These are phyloP conservation scores for Spodoptera litura DNA, from an alignment of 1,140 invertebrate genomes.

Conservation along the genomic window DNA sequence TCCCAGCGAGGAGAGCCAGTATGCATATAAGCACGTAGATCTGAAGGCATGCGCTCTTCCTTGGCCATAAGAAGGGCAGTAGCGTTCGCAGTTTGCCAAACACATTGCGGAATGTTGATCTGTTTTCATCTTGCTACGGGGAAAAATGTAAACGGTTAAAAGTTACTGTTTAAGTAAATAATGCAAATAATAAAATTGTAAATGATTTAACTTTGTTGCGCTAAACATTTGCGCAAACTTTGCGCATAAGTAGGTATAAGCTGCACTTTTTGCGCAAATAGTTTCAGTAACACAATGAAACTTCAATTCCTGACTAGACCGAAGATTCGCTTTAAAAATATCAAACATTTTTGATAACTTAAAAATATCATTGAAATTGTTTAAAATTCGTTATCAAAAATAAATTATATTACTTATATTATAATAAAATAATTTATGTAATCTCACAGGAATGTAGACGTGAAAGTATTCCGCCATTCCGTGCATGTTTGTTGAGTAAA, in stretches of 20 bases:
- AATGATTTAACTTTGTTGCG: no score
- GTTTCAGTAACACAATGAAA: no score
- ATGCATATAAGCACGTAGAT: conserved; percentile 95
- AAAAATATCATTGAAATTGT: no score
- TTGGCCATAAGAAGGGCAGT: conserved; percentile 97
- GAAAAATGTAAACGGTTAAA: not conserved
- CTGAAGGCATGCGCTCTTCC: conserved; percentile 92
- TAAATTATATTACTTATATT: no score
- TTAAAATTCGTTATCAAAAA: not conserved
- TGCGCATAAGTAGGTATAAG: no score
- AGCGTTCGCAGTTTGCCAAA: conserved; percentile 93
- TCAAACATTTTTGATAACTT: no score
- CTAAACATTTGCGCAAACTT: no score
- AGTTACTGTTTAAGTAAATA: no score
- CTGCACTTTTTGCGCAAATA: no score
- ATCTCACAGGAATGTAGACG: conserved; percentile 52
- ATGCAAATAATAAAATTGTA: no score
- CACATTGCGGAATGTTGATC: conserved; percentile 92
- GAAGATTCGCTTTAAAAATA: no score
- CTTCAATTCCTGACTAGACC: no score
- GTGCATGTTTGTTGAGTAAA: conserved; percentile 32
- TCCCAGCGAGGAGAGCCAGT: conserved; percentile 90
- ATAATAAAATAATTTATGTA: conserved; percentile 46
- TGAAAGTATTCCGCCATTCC: conserved; percentile 34
- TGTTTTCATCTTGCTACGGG: conserved; percentile 85